Base-by-base conservation (phyloP, 2,888 invertebrate genomes). In the Mantis religiosa region DNA sequence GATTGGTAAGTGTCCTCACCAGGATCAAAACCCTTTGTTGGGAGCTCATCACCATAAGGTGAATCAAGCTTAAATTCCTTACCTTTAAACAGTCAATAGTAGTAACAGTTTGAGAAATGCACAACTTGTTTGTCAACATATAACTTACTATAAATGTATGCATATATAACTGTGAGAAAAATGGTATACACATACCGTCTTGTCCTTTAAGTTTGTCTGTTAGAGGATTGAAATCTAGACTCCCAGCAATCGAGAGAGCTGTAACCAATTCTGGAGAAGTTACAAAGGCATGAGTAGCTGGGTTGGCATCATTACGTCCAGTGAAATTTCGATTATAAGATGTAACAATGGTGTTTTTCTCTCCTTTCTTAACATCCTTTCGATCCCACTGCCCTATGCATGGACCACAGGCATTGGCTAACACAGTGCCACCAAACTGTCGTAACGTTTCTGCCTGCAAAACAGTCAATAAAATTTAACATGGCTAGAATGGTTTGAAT, bases 321-420 rank as follows among this genome's bases (percentile, higher is more conserved):
- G 99, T 99, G 94, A 99, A 99, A 95, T 99, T 99, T 90, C 99
- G 95, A 94, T 99, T 99, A 95, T 99, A 99, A 3, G 99, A 99
- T 82, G 99, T 99, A 89, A 99, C 99, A 92, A 99, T 99, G 0
- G 99, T 99, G 94, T 99, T 99, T 94, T 99, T 99, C 90, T 99
- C 99, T 84, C 99, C 99, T 93, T 99, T 99, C 94, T 99, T 98
- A 54, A 99, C 96, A 93, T 99, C 99, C 92, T 97, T 94, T 91
- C 99, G 96, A 94, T 99, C 98, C 99, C 99, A 99, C 92, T 99
- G 99, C 88, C 99, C 99, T 93, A 99, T 99, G 95, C 99, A 99
- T 6, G 99, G 99, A 1, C 99, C 99, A 93, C 99, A 99, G 9
- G 99, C 99, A 93, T 99, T 99, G 6, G 99, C 99, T 91, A 99